These are phyloP conservation scores for Platygyra sinensis DNA, from an alignment of 64 coral and sea anemone species.

Conservation along the genomic window DNA sequence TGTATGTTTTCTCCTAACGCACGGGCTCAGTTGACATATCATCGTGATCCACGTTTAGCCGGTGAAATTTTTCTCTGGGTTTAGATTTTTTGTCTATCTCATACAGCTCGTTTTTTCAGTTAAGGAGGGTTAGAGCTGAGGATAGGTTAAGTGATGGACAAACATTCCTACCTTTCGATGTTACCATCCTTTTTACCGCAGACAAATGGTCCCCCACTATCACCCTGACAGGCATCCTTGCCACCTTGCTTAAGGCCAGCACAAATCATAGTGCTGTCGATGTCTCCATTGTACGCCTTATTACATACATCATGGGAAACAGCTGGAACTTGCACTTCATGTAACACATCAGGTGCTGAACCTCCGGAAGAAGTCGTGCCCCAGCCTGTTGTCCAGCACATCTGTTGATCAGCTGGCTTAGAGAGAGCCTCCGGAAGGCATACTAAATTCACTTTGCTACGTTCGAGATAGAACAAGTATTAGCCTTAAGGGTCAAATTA, in stretches of 20 bases:
- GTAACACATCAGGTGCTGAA: slow-evolving; percentile 5
- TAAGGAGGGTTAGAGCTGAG: no score
- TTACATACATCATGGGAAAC: slow-evolving; percentile 32
- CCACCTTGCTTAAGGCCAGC: slow-evolving; percentile 55
- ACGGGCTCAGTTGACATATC: no score
- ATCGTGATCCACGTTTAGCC: no score
- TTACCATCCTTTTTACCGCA: slow-evolving; percentile 1
- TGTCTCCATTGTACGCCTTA: slow-evolving; percentile 11
- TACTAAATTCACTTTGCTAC: slow-evolving; percentile 37
- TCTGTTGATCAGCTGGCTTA: background rate
- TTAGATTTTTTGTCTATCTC: no score
- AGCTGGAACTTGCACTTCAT: slow-evolving; percentile 58
- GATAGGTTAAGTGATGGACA: background rate
- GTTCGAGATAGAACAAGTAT: background rate
- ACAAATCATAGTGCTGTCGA: slow-evolving; percentile 49
- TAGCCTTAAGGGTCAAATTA: no score
- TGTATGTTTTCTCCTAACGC: no score
- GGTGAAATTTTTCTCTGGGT: no score
- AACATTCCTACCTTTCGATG: background rate
- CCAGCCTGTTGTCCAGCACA: slow-evolving; percentile 68
- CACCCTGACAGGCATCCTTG: slow-evolving; percentile 67
- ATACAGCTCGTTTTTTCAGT: no score
- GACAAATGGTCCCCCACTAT: slow-evolving; percentile 40
- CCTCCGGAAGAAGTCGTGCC: slow-evolving; percentile 52
- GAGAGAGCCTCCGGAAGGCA: slow-evolving; percentile 49